Conservation (phyloP, 1,140 invertebrate genomes). For the Hycleus phaleratus region DNA sequence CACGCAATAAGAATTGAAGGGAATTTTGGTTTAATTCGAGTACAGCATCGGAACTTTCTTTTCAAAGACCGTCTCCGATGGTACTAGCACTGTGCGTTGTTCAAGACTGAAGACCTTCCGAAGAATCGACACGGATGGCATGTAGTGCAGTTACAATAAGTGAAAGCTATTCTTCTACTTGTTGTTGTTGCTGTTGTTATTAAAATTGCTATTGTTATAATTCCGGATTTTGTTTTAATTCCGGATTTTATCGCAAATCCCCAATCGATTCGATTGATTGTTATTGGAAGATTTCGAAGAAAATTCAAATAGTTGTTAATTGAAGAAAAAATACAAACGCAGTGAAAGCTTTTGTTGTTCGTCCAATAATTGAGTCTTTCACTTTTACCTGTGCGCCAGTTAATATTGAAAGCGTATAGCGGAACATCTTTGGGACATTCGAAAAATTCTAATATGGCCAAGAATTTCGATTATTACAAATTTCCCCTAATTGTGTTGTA, state of each 20-base stretch:
- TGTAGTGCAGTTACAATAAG: constrained; percentile 19
- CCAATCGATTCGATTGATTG: too few species aligned
- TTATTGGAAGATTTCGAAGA: too few species aligned
- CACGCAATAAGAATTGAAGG: constrained; percentile 1
- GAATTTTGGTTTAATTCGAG: constrained; percentile 2
- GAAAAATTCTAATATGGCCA: not conserved
- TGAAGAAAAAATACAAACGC: not conserved
- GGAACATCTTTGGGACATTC: constrained; percentile 14
- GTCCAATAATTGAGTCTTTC: constrained; percentile 17
- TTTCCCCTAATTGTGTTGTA: too few species aligned
- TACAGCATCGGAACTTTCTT: constrained; percentile 25
- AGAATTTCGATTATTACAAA: too few species aligned
- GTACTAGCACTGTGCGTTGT: not conserved
- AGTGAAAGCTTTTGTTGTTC: constrained; percentile 28
- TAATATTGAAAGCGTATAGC: constrained; percentile 25
- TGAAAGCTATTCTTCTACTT: constrained; percentile 15
- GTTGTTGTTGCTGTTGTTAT: too few species aligned
- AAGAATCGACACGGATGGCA: constrained; percentile 14
- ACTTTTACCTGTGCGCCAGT: constrained; percentile 27
- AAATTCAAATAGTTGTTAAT: too few species aligned
- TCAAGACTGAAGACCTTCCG: not conserved
- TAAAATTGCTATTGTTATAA: too few species aligned
- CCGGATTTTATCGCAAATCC: too few species aligned
- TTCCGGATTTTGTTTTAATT: too few species aligned
- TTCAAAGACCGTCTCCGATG: not conserved